Conservation (phyloP, 2,113 vertebrate species). For the Myxocyprinus asiaticus region DNA sequence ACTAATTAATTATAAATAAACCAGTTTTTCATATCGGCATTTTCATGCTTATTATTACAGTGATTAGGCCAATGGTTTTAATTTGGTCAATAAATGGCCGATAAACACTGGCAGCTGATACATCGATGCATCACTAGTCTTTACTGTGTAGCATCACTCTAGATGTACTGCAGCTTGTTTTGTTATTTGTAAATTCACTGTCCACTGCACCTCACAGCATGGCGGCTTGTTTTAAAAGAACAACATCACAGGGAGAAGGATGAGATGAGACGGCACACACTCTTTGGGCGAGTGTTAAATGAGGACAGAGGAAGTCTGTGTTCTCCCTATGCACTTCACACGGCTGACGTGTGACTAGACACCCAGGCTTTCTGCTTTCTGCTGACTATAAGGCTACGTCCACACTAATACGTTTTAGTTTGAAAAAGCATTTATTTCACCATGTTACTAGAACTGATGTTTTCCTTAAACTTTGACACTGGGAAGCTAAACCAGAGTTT, state of each 20-base stretch:
- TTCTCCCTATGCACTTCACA: slow-evolving; percentile 63
- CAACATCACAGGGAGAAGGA: slow-evolving; percentile 52
- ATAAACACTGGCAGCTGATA: too few relatives aligned
- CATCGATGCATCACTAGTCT: background rate
- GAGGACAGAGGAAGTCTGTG: slow-evolving; percentile 59
- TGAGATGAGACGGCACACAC: slow-evolving; percentile 52
- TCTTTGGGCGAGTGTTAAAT: slow-evolving; percentile 61
- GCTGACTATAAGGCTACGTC: too few relatives aligned
- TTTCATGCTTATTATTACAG: too few relatives aligned
- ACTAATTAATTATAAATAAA: too few relatives aligned
- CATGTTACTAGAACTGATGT: too few relatives aligned
- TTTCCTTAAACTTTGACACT: too few relatives aligned
- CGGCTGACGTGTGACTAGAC: slow-evolving; percentile 14
- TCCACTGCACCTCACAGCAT: slow-evolving; percentile 71
- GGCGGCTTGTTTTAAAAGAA: slow-evolving; percentile 65
- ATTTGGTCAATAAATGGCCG: too few relatives aligned
- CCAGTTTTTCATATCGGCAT: too few relatives aligned
- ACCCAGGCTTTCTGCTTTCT: background rate
- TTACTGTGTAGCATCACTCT: slow-evolving; percentile 5
- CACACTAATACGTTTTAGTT: too few relatives aligned
- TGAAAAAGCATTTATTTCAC: too few relatives aligned
- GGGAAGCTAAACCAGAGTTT: too few relatives aligned
- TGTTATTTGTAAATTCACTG: slow-evolving; percentile 73
- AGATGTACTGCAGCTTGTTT: slow-evolving; percentile 37
- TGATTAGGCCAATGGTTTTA: too few relatives aligned